Evolutionary conservation across 2,888 invertebrate genomes (phyloP).

Genomic region (Eilema griseolum): DNA sequence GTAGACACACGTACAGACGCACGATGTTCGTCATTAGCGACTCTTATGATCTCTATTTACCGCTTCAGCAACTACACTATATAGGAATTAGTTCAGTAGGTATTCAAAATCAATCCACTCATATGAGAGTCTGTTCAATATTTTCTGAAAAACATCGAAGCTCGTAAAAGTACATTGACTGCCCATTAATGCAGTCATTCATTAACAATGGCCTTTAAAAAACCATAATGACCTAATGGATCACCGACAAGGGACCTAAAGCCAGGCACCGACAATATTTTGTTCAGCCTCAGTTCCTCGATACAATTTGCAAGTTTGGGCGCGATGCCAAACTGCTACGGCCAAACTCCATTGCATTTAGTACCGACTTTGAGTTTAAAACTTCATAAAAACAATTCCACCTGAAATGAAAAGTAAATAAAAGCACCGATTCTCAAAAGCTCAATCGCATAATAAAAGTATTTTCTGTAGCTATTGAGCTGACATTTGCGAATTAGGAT

Average conservation of each 20-base stretch:
- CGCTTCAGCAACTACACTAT: too few species aligned
- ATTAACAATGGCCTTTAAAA: constrained; percentile 36
- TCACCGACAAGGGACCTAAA: constrained; percentile 37
- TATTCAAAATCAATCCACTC: too few species aligned
- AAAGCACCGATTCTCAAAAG: neutral
- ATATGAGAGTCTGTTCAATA: neutral
- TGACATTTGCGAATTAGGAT: neutral
- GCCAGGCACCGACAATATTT: constrained; percentile 41
- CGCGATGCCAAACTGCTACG: constrained; percentile 38
- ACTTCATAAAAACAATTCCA: constrained; percentile 28
- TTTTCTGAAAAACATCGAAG: neutral
- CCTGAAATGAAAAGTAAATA: constrained; percentile 23
- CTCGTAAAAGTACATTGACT: neutral
- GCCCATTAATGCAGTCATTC: constrained; percentile 10
- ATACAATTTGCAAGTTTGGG: constrained; percentile 35
- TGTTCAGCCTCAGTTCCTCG: constrained; percentile 26
- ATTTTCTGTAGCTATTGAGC: neutral
- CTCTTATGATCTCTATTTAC: too few species aligned
- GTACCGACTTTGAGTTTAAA: constrained; percentile 35
- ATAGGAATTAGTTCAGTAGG: too few species aligned
- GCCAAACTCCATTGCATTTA: constrained; percentile 38
- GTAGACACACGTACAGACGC: too few species aligned
- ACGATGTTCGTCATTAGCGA: too few species aligned
- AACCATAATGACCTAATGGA: constrained; percentile 47
- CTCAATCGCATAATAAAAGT: neutral